A percentile compares a stretch with the other conserved stretches of the same genome.
These are phyloP conservation scores for Parnassius apollo DNA, from an alignment of 2,888 invertebrate species.

Conservation along the genomic window DNA sequence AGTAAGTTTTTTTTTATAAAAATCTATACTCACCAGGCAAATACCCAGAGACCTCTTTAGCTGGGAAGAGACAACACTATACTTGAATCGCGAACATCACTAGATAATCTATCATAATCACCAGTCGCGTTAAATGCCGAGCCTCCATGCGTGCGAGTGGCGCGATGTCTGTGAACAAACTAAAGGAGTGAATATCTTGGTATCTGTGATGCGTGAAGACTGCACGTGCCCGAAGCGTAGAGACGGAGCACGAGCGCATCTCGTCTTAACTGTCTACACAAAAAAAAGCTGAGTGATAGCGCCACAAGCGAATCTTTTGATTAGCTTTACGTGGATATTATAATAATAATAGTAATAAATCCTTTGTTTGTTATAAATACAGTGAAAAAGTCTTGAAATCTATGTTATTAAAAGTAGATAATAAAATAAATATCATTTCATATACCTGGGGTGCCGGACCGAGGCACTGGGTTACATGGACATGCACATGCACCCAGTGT, in stretches of 20 bases:
- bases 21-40: constrained; percentile 25
- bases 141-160: constrained; percentile 63
- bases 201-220: constrained; percentile 71
- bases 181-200: constrained; percentile 73
- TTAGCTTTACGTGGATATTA: too few species aligned
- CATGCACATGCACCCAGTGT: too few species aligned
- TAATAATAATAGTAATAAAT: too few species aligned
- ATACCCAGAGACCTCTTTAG: constrained; percentile 2
- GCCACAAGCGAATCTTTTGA: too few species aligned
- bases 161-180: constrained; percentile 67
- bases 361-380: too few species aligned
- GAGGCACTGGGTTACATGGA: too few species aligned
- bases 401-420: too few species aligned
- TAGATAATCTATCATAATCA: constrained; percentile 52
- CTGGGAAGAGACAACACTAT: constrained; percentile 22
- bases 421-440: too few species aligned
- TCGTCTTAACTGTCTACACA: constrained; percentile 43
- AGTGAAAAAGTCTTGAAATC: too few species aligned
- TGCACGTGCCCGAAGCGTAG: constrained; percentile 66
- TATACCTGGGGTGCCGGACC: too few species aligned
- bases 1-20: constrained; percentile 8
- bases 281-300: too few species aligned
- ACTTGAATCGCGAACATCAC: constrained; percentile 22
- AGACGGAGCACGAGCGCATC: constrained; percentile 47
- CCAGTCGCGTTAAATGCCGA: constrained; percentile 56